Base-by-base conservation (phyloP, 2,797 vertebrate genomes). In the Pipistrellus pygmaeus region DNA sequence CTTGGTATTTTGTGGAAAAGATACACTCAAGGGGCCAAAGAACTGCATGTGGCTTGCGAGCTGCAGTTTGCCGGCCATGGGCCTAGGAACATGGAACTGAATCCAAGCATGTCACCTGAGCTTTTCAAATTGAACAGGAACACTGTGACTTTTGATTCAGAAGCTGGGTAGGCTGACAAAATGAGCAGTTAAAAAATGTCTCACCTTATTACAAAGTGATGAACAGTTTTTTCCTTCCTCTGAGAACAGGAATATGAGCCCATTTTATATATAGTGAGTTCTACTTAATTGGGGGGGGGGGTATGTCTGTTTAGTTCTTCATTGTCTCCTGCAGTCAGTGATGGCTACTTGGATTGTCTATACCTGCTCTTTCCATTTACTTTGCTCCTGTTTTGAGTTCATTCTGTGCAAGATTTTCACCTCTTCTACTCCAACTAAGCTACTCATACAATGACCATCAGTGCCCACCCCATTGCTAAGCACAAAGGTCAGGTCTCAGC, bases 81-180 rank as follows among this genome's bases (percentile, higher is more conserved):
- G 96, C 88, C 96, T 97, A 88, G 20, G 92, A 97, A 95, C 92
- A 94, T 76, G 57, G 68, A 41, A 68, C 94, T 90, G 94, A 98
- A 97, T 95, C 97, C 64, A 95, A 93, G 82, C 89, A 96, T 97
- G 95, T 94, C 92, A 86, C 51, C 38, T 9, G 76, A 94, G 81
- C 95, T 92, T 93, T 62, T 0, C 0, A 88, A 95, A 96, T 95
- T 95, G 86, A 88, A 86, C 11, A 68, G 80, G 62, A 84, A 25
- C 88, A 87, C 30, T 66, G 90, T 94, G 94, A 91, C 90, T 94
- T 96, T 71, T 95, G 96, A 94, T 96, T 93, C 27, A 82, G 94
- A 82, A 85, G 93, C 60, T 77, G 96, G 91, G 83, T 95, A 93
- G 88, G 84, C 62, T 96, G 89, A 96, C 60, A 53, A 82, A 88